These are phyloP conservation scores for Scelioninae gen. 2 DNA, from an alignment of 2,888 invertebrate species.

Conservation along the genomic window DNA sequence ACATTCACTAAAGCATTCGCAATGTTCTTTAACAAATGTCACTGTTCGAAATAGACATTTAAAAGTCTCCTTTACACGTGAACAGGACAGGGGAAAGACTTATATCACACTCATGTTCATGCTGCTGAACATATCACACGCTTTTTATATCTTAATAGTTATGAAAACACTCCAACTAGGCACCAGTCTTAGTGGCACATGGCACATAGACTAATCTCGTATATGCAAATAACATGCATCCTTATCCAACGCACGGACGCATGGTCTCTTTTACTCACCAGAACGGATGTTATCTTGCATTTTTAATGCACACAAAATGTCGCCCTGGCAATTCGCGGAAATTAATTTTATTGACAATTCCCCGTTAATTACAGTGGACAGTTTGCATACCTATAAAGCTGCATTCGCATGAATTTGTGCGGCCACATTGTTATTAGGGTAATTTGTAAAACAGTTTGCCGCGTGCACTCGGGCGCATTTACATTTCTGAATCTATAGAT, in stretches of 20 bases:
- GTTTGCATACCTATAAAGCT: not conserved
- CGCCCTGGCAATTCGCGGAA: not conserved
- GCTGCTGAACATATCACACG: conserved; percentile 17
- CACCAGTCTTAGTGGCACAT: conserved; percentile 18
- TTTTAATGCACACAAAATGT: conserved; percentile 6
- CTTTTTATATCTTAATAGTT: conserved; percentile 20
- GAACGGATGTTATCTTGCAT: conserved; percentile 4
- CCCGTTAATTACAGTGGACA: too few relatives aligned
- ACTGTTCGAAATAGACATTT: not conserved
- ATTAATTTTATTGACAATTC: too few relatives aligned
- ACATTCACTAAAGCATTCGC: too few relatives aligned
- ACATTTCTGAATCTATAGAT: conserved; percentile 43
- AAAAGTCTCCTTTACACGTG: conserved; percentile 17
- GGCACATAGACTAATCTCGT: conserved; percentile 36
- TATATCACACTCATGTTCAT: conserved; percentile 14
- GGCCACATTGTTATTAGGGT: conserved; percentile 19
- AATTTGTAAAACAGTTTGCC: conserved; percentile 32
- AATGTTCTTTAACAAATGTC: not conserved
- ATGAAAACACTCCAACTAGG: conserved; percentile 15
- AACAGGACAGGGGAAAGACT: conserved; percentile 7
- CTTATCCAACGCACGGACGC: conserved; percentile 20
- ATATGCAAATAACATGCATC: conserved; percentile 42
- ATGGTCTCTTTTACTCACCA: conserved; percentile 22
- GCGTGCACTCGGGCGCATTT: conserved; percentile 14
- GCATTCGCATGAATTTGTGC: not conserved